Conservation (phyloP, 2,797 vertebrate species). For the Acanthurus leucopareius region DNA sequence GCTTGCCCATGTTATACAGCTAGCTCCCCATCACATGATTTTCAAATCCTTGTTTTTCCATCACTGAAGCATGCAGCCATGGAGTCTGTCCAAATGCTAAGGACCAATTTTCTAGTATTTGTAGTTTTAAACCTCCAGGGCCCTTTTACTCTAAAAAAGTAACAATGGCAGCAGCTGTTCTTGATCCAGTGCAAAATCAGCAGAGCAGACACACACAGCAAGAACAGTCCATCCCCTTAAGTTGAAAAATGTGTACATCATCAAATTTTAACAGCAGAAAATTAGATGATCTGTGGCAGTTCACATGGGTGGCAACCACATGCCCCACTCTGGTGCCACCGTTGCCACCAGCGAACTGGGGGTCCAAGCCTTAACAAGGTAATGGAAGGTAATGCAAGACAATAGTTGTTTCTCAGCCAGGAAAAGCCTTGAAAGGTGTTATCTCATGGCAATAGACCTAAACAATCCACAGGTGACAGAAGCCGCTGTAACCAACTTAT, state of each 20-base stretch:
- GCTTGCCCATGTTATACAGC: background rate
- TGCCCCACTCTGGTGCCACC: background rate
- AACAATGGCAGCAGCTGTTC: conserved; percentile 26
- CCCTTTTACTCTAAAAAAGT: conserved; percentile 3
- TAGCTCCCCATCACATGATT: conserved; percentile 10
- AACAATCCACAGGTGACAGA: background rate
- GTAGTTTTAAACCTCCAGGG: conserved; percentile 16
- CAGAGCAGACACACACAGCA: background rate
- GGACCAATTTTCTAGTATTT: conserved; percentile 26
- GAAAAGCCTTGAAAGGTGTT: background rate
- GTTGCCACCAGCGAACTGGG: background rate
- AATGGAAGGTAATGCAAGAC: background rate
- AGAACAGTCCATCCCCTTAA: background rate
- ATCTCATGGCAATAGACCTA: background rate
- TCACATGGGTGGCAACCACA: background rate
- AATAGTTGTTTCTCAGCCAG: background rate
- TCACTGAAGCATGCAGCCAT: conserved; percentile 13
- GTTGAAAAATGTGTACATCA: background rate
- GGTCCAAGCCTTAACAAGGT: conserved; percentile 15
- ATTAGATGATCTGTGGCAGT: background rate
- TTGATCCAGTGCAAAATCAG: background rate
- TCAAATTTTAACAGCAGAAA: background rate
- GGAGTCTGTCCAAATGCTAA: conserved; percentile 15
- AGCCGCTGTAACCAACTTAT: background rate
- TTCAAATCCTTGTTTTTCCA: conserved; percentile 10